Base-by-base conservation (phyloP, 2,888 invertebrate genomes). In the Athalia rosae region DNA sequence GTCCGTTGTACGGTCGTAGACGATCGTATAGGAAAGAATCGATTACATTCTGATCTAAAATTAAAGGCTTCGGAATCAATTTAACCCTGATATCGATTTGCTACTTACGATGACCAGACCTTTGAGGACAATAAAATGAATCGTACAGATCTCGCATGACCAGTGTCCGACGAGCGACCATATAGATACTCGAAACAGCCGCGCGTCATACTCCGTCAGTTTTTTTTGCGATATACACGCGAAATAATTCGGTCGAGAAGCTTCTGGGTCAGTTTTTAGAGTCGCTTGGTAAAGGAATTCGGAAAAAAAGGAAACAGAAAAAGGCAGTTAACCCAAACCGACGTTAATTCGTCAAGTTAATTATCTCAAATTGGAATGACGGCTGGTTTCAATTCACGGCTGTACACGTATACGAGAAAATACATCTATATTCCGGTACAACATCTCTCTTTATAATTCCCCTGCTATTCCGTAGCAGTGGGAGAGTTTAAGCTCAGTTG, bases 401-500 rank as follows among this genome's bases (percentile, higher is more conserved):
- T 28, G 28, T 28, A 28, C 2, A 28, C 28, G 28, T 28, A 67
- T 67, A 6, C n/a, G n/a, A n/a, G 11, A 15, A 5, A 48, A 28
- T 41, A 50, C 50, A 67, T 48, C 50, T 50, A 67, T 53, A n/a
- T 15, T 9, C 3, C 41, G 28, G 50, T 41, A 41, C 3, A 53
- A n/a, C 8, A 8, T 11, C 11, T 41, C 5, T 8, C 9, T 41
- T 7, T 48, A 28, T 66, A 28, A 50, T 11, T 41, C 28, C 53
- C 15, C 11, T 43, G 58, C 50, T n/a, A 7, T 41, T 45, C 56
- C n/a, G 71, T 58, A 71, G n/a, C 71, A 56, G 71, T 56, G 28
- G 58, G 8, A 71, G 71, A 58, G 71, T 9, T 58, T 43, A 71
- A 9, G 71, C 71, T 71, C 71, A 45, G 58, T 58, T 71, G 58